phyloP scores from a whole-genome alignment of 1,140 invertebrate species.

The Centruroides vittatus region DNA sequence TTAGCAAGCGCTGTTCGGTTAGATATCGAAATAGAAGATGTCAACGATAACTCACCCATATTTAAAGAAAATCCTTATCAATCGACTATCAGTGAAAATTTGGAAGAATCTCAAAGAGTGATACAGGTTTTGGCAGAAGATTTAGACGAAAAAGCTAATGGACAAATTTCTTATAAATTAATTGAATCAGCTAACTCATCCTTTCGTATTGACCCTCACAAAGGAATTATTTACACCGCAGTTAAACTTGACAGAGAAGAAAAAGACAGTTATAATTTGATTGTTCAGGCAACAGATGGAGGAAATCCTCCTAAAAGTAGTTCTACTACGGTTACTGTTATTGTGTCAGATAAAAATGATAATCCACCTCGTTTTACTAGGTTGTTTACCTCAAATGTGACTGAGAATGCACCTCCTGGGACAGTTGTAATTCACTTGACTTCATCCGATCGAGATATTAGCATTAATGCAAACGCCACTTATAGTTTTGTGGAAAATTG shows the following conservation, averaged over 20 bases:
- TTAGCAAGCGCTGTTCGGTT: conserved; percentile 61
- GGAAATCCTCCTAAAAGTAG: no score
- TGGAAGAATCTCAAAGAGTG: conserved; percentile 63
- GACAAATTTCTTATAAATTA: conserved; percentile 55
- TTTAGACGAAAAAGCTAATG: conserved; percentile 60
- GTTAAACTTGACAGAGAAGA: conserved; percentile 72
- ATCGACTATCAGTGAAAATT: conserved; percentile 51
- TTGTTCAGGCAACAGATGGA: no score
- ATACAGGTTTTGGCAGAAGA: conserved; percentile 61
- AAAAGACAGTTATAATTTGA: conserved; percentile 61
- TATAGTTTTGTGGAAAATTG: conserved; percentile 78
- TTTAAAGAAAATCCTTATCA: conserved; percentile 71
- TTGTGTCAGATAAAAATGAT: conserved; percentile 78
- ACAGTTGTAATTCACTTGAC: conserved; percentile 83
- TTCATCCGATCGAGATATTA: conserved; percentile 72
- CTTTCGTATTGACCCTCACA: conserved; percentile 74
- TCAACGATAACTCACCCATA: conserved; percentile 81
- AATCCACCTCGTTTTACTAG: conserved; percentile 83
- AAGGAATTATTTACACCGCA: conserved; percentile 71
- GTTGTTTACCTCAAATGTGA: conserved; percentile 82
- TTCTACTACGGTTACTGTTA: conserved; percentile 41
- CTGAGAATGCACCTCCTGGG: conserved; percentile 82
- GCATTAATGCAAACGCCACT: conserved; percentile 69
- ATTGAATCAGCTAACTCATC: conserved; percentile 53
- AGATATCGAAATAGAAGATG: conserved; percentile 61